These are phyloP conservation scores for Stenodema calcarata DNA, from an alignment of 2,888 invertebrate species.

Conservation along the genomic window DNA sequence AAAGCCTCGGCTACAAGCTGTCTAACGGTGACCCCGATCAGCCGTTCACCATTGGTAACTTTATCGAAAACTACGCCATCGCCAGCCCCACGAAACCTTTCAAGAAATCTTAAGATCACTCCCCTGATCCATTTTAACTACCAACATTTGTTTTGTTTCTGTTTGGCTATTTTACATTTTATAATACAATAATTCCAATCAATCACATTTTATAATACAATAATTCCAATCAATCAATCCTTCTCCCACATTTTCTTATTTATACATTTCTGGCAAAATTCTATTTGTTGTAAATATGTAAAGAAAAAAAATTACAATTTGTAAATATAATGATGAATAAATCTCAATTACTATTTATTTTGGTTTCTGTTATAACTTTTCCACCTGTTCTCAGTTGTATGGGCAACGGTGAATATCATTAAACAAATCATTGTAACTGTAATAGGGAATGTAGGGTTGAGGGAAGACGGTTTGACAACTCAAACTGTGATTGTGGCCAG, in stretches of 20 bases:
- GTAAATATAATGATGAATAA: background rate
- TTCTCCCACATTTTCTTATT: background rate
- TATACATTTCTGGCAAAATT: background rate
- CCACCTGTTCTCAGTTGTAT: too few relatives aligned
- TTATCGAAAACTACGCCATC: constrained; percentile 35
- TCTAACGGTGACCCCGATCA: background rate
- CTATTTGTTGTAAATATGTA: background rate
- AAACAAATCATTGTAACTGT: too few relatives aligned
- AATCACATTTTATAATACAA: background rate
- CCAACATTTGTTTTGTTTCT: background rate
- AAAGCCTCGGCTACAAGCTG: background rate
- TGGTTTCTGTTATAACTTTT: background rate
- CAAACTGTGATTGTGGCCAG: too few relatives aligned
- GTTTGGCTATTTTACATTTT: background rate
- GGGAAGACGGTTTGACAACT: too few relatives aligned
- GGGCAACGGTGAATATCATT: too few relatives aligned
- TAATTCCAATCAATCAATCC: background rate
- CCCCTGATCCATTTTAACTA: background rate
- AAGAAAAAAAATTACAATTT: background rate
- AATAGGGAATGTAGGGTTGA: too few relatives aligned
- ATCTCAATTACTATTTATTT: background rate
- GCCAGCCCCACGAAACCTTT: background rate
- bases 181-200: background rate
- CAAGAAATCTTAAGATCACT: background rate
- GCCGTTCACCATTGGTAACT: background rate